Base-by-base conservation (phyloP, 2,113 vertebrate genomes). In the Ariopsis seemanni region DNA sequence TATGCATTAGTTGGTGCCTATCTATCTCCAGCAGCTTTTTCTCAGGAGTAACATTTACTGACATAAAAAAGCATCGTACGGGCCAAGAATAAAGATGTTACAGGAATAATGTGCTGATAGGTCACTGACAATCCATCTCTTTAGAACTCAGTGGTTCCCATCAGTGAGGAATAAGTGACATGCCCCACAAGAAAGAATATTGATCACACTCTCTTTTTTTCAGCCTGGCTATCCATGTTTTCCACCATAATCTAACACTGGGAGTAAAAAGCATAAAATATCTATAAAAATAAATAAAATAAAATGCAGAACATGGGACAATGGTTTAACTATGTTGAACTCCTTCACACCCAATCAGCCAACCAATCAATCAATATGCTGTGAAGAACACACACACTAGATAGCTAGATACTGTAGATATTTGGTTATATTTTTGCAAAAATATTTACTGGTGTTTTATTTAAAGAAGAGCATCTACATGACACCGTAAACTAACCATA, bases 121-220 rank as follows among this genome's bases (percentile, higher is more conserved):
- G 52, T 42, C 85, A 4, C 80, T 84, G 77, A 85, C 86, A 88
- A 52, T 57, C 50, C 82, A 90, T 90, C 83, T 86, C 74, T 72
- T 55, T 14, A 52, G 80, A 87, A 82, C 63, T 30, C n/a, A 81
- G 48, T 65, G 55, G 90, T 86, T 92, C 88, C 89, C n/a, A 11
- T 85, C 90, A 89, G 78, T 85, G 78, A 85, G 17, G 79, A 30
- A 62, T 57, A 83, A 91, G 86, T 86, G 80, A 75, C 87, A 83
- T 72, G 84, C 84, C 52, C 69, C 34, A 88, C 62, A 86, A 81
- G 57, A 75, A 75, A 85, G 17, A 83, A 74, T 89, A 89, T 80
- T 86, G 82, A 90, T 88, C 30, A 1, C 18, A 27, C 10, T 25
- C n/a, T 83, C 3, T 63, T 58, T 55, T 11, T 10, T 78, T 78